phyloP scores from a whole-genome alignment of 2,888 invertebrate species.

The Hydroisotoma schaefferi region DNA sequence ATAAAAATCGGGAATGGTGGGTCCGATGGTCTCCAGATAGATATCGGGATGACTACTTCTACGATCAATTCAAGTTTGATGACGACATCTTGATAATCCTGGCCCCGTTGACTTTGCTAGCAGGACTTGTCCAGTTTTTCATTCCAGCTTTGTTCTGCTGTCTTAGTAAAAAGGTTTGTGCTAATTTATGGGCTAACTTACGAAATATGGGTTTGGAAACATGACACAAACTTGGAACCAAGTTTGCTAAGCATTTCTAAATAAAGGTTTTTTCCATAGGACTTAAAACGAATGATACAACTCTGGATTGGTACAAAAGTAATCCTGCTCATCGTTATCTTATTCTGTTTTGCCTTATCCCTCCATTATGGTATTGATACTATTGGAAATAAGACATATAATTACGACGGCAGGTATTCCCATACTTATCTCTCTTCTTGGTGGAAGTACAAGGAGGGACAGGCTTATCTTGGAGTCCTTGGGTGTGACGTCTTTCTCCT shows the following conservation, averaged over 20 bases:
- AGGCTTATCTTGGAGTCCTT: slow-evolving; percentile 24
- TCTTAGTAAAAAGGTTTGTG: slow-evolving; percentile 25
- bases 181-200: too few species aligned
- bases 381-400: slow-evolving; percentile 25
- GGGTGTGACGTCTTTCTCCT: slow-evolving; percentile 32
- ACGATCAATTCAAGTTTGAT: slow-evolving; percentile 37
- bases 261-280: slow-evolving; percentile 7
- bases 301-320: slow-evolving; percentile 34
- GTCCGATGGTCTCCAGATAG: slow-evolving; percentile 27
- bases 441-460: slow-evolving; percentile 36
- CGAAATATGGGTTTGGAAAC: too few species aligned
- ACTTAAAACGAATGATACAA: slow-evolving; percentile 26
- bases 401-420: slow-evolving; percentile 20
- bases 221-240: too few species aligned
- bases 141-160: slow-evolving; percentile 35
- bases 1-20: slow-evolving; percentile 35
- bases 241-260: not conserved
- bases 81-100: slow-evolving; percentile 36
- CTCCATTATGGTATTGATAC: slow-evolving; percentile 31
- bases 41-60: slow-evolving; percentile 30
- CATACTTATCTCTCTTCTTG: slow-evolving; percentile 26
- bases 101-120: slow-evolving; percentile 26
- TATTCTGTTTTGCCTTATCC: slow-evolving; percentile 24
- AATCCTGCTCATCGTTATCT: slow-evolving; percentile 19
- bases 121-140: slow-evolving; percentile 29